phyloP scores from a whole-genome alignment of 2,888 invertebrate species.

The Reticulitermes lucifugus region DNA sequence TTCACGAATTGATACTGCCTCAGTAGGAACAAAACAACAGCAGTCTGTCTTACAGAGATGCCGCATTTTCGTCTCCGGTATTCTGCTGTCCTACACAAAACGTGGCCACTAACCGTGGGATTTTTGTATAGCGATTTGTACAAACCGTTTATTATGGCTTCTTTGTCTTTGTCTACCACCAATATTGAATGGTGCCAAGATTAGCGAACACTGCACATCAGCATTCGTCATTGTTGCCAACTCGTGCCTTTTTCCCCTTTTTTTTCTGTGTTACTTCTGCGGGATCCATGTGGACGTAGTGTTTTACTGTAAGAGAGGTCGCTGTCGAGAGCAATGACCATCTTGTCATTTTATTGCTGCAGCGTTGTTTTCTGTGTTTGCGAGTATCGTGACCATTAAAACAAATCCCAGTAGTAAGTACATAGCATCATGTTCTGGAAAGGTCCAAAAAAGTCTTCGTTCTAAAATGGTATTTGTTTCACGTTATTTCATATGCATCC shows the following conservation, averaged over 20 bases:
- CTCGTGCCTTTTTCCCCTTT: not conserved
- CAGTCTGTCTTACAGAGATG: not conserved
- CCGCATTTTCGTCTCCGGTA: not conserved
- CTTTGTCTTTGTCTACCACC: not conserved
- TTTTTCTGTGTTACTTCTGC: not conserved
- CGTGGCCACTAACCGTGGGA: not conserved
- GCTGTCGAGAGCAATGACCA: conserved; percentile 37
- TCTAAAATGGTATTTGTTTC: too few species aligned
- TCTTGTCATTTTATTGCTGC: not conserved
- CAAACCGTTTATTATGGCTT: not conserved
- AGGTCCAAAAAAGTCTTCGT: too few species aligned
- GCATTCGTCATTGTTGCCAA: conserved; percentile 49
- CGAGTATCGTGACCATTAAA: not conserved
- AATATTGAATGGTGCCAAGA: conserved; percentile 45
- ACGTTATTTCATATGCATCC: too few species aligned
- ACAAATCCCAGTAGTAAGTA: too few species aligned
- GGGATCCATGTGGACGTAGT: not conserved
- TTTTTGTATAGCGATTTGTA: not conserved
- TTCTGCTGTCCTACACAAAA: not conserved
- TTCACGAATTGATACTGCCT: too few species aligned
- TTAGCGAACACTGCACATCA: conserved; percentile 44
- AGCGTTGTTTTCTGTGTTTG: not conserved
- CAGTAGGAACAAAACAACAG: not conserved
- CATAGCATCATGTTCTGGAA: too few species aligned
- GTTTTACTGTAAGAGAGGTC: conserved; percentile 23